phyloP scores from a whole-genome alignment of 2,797 vertebrate species.

The Trichosurus vulpecula region DNA sequence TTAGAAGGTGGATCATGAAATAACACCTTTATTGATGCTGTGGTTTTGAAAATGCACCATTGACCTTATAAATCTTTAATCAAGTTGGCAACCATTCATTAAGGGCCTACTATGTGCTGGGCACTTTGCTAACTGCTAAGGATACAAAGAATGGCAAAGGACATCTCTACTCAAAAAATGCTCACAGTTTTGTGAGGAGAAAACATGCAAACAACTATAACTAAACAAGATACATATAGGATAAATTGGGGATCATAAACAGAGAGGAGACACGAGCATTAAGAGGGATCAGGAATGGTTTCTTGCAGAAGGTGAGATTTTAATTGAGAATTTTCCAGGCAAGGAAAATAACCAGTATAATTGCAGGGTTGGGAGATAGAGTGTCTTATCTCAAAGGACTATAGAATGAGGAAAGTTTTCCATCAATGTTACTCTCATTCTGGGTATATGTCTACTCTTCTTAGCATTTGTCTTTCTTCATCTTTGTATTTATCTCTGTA shows the following conservation, averaged over 20 bases:
- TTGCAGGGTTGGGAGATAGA: background rate
- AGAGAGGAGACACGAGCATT: background rate
- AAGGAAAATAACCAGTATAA: background rate
- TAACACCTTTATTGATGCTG: background rate
- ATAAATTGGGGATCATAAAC: background rate
- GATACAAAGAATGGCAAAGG: background rate
- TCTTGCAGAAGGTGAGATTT: background rate
- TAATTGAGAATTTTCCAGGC: background rate
- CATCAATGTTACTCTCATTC: background rate
- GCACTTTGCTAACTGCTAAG: background rate
- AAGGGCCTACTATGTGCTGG: background rate
- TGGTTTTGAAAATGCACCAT: background rate
- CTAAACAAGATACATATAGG: background rate
- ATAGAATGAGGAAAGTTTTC: background rate
- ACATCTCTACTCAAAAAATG: background rate
- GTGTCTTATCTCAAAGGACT: background rate
- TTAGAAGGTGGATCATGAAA: background rate
- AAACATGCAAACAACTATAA: background rate
- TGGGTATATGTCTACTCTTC: background rate
- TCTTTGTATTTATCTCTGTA: background rate
- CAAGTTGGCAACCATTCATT: background rate
- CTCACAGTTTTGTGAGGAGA: background rate
- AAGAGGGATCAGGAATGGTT: background rate
- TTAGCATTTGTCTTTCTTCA: background rate
- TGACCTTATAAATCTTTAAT: background rate